A percentile compares a stretch with the other conserved stretches of the same genome.
phyloP scores from a whole-genome alignment of 2,797 vertebrate species.

The Coranthus polyacanthus region DNA sequence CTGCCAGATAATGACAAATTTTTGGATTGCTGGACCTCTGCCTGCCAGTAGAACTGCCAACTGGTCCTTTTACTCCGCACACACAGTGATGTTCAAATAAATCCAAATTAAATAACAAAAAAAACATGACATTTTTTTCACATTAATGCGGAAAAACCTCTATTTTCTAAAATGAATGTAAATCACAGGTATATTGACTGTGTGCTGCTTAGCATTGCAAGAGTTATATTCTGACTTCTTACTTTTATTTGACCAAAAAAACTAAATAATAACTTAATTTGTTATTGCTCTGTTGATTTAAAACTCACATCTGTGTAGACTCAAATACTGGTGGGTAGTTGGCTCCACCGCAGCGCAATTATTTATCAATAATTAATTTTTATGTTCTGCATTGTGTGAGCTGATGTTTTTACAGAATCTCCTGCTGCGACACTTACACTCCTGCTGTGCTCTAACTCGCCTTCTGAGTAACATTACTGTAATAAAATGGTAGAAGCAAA shows the following conservation, averaged over 20 bases:
- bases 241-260: background rate
- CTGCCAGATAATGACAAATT: slow-evolving; percentile 44
- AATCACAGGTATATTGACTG: background rate
- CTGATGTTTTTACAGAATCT: slow-evolving; percentile 12
- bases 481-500: background rate
- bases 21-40: slow-evolving; percentile 30
- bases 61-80: slow-evolving; percentile 14
- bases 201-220: background rate
- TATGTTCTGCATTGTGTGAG: slow-evolving; percentile 6
- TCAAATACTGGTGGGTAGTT: background rate
- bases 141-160: background rate
- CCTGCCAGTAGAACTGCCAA: slow-evolving; percentile 11
- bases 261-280: background rate
- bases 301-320: slow-evolving; percentile 6
- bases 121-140: too few relatives aligned
- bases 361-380: slow-evolving; percentile 16
- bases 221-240: background rate
- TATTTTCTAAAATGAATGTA: background rate
- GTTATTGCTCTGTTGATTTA: background rate
- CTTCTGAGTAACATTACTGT: slow-evolving; percentile 7
- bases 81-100: slow-evolving; percentile 22
- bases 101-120: slow-evolving; percentile 45
- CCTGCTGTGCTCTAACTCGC: background rate
- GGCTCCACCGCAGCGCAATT: background rate
- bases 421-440: slow-evolving; percentile 8